Base-by-base conservation (phyloP, 1,140 invertebrate species). In the Drosophila kikkawai region DNA sequence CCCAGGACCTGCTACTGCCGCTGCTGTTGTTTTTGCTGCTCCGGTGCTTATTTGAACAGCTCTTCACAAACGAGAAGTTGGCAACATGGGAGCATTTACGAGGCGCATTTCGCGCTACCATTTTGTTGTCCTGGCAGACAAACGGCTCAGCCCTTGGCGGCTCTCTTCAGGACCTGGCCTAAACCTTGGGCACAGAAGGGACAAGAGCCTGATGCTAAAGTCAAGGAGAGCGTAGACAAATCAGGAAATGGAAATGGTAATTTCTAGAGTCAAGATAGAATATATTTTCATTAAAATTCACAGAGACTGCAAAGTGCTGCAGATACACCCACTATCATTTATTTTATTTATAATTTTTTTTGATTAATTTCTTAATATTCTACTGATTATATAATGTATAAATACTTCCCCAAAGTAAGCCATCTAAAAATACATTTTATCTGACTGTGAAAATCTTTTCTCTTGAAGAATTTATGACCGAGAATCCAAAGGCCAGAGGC, bases 51-150 rank as follows among this genome's bases (percentile, higher is more conserved):
- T 90, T 90, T 85, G 81, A 88, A 87, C 85, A 87, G 84, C 84
- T 71, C 84, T 90, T 88, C 78, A 88, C 85, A 82, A 85, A 80
- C 82, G 73, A 91, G 76, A 83, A 86, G 75, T 86, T 86, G 83
- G 82, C 83, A 87, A 74, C 75, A 66, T 67, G 78, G 79, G 66
- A 82, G 77, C 76, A 80, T 69, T 63, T 80, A 88, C 79, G 65
- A 67, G 77, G 70, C 83, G 75, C 86, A 67, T 87, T 87, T 78
- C 65, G 78, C 78, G 78, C 75, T 78, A 79, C 85, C 85, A 88
- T 90, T 88, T 88, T 81, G 74, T 87, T 87, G 77, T 82, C 78
- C 73, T 73, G 66, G 71, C 53, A 51, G 64, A 60, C 68, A 71
- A 71, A 69, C 68, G 68, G 68, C 64, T 39, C 63, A 48, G 65